phyloP scores from a whole-genome alignment of 2,113 vertebrate species.

The Artemisiospiza belli region DNA sequence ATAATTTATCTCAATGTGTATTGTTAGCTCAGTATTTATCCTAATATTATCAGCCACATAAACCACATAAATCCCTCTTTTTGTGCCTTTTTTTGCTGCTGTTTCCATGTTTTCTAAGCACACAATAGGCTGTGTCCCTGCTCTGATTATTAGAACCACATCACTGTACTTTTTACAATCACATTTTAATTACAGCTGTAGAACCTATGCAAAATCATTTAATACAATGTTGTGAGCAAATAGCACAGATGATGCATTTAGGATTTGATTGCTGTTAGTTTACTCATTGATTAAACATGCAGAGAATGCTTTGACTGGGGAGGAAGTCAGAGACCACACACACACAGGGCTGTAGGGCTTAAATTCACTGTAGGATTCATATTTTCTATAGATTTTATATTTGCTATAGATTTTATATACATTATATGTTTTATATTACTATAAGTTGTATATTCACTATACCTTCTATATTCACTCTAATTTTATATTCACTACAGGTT shows the following conservation, averaged over 20 bases:
- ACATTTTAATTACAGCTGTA: slow-evolving; percentile 39
- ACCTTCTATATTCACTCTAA: background rate
- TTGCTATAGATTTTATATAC: background rate
- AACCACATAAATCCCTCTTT: background rate
- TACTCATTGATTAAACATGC: slow-evolving; percentile 54
- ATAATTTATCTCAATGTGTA: background rate
- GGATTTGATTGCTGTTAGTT: slow-evolving; percentile 58
- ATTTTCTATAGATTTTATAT: background rate
- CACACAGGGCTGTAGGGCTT: background rate
- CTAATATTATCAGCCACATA: background rate
- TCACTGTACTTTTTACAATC: slow-evolving; percentile 7
- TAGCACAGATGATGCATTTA: slow-evolving; percentile 27
- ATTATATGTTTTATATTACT: background rate
- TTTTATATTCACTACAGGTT: background rate
- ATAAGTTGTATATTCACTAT: background rate
- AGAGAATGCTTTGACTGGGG: background rate
- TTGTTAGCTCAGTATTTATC: background rate
- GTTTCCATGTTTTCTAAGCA: background rate
- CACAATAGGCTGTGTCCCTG: background rate
- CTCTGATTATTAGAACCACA: background rate
- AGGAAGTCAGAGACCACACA: background rate
- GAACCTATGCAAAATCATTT: slow-evolving; percentile 48
- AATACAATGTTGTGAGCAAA: slow-evolving; percentile 63
- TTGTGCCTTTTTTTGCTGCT: background rate
- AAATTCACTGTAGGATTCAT: background rate